Conservation (phyloP, 2,888 invertebrate genomes). For the Psylliodes chrysocephalus region DNA sequence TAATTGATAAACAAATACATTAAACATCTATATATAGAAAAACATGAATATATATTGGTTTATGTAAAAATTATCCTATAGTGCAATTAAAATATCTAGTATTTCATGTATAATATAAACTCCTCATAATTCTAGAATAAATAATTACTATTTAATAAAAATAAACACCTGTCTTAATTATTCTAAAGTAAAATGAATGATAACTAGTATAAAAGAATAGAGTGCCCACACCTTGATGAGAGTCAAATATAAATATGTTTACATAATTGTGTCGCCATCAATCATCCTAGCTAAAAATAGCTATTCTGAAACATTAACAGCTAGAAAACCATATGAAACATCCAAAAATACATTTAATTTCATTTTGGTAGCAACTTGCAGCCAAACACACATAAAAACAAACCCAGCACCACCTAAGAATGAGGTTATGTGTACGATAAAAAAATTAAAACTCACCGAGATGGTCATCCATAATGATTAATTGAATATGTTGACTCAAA, state of each 20-base stretch:
- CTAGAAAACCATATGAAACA: conserved; percentile 1
- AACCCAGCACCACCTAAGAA: conserved; percentile 26
- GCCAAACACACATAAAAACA: not conserved
- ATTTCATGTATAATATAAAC: too few species aligned
- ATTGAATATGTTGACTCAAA: not conserved
- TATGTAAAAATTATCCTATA: too few species aligned
- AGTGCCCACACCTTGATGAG: not conserved
- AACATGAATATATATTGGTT: too few species aligned
- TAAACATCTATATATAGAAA: too few species aligned
- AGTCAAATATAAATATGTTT: conserved; percentile 10
- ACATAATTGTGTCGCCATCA: conserved; percentile 9
- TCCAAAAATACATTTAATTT: conserved; percentile 14
- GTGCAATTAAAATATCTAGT: too few species aligned
- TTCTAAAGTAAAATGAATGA: too few species aligned
- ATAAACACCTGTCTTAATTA: too few species aligned
- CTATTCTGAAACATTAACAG: not conserved
- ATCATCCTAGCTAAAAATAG: conserved; percentile 20
- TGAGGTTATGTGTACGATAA: conserved; percentile 30
- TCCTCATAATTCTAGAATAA: too few species aligned
- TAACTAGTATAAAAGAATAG: too few species aligned
- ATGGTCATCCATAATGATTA: conserved; percentile 38
- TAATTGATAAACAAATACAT: too few species aligned
- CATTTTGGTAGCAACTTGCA: not conserved
- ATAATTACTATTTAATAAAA: too few species aligned
- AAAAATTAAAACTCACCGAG: conserved; percentile 35